phyloP scores from a whole-genome alignment of 2,797 vertebrate species.

The Lacerta agilis region DNA sequence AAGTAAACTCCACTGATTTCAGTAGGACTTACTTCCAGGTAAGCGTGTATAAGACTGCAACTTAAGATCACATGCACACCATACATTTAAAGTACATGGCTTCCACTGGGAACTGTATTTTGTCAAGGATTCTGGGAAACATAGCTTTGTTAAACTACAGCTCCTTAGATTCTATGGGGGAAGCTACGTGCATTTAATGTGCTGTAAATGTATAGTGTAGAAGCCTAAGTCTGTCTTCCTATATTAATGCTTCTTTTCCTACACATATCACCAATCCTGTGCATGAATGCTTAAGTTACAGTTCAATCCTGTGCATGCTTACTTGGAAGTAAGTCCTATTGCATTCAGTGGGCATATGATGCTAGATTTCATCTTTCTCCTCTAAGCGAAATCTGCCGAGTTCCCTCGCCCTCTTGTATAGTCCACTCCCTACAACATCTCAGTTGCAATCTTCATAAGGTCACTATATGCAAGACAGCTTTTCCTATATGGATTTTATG shows the following conservation, averaged over 20 bases:
- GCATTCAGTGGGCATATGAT: background rate
- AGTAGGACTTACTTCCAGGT: too few species aligned
- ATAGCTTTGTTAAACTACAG: too few species aligned
- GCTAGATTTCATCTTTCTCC: background rate
- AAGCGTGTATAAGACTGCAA: too few species aligned
- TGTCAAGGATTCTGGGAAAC: too few species aligned
- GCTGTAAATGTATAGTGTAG: too few species aligned
- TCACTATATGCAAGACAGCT: background rate
- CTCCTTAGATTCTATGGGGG: too few species aligned
- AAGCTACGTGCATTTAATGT: too few species aligned
- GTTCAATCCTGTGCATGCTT: background rate
- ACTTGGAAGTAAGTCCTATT: background rate
- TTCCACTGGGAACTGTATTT: too few species aligned
- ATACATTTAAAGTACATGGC: too few species aligned
- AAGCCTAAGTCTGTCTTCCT: background rate
- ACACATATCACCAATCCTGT: too few species aligned
- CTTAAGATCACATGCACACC: too few species aligned
- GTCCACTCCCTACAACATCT: background rate
- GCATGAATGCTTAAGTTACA: background rate
- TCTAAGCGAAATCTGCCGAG: background rate
- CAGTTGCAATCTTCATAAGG: background rate
- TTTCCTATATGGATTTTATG: background rate
- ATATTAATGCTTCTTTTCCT: background rate
- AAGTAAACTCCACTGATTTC: too few species aligned
- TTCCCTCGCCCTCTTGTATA: background rate